These are phyloP conservation scores for Dasypus novemcinctus DNA, from an alignment of 2,113 vertebrate genomes.

Conservation along the genomic window DNA sequence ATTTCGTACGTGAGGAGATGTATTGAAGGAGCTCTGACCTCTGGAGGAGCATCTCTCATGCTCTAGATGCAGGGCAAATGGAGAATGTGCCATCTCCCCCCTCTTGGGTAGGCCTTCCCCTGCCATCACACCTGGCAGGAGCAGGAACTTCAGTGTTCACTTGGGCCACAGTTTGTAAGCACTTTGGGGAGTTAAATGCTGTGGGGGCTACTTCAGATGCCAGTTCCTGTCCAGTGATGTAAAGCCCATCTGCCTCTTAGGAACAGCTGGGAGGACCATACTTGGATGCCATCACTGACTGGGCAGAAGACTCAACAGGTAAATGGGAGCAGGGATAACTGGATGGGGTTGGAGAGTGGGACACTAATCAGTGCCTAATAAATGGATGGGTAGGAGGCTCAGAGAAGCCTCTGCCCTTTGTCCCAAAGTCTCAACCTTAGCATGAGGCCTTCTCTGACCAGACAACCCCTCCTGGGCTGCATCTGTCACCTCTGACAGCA, in stretches of 20 bases:
- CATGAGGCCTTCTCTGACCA: neutral
- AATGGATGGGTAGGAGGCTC: neutral
- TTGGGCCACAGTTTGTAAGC: neutral
- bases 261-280: neutral
- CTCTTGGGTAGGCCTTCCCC: neutral
- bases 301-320: neutral
- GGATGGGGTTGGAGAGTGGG: neutral
- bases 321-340: neutral
- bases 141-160: neutral
- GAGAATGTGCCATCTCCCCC: neutral
- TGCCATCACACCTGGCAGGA: neutral
- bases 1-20: rapidly evolving
- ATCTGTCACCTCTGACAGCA: neutral
- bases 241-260: neutral
- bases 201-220: too few relatives aligned
- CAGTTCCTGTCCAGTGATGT: neutral
- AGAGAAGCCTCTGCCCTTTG: neutral
- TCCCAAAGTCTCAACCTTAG: too few relatives aligned
- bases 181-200: neutral
- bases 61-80: neutral
- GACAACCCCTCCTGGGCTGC: too few relatives aligned
- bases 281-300: too few relatives aligned
- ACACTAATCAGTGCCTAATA: neutral
- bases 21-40: neutral
- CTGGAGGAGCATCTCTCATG: neutral